phyloP scores from a whole-genome alignment of 2,888 invertebrate genomes.

The Geotrupes spiniger region DNA sequence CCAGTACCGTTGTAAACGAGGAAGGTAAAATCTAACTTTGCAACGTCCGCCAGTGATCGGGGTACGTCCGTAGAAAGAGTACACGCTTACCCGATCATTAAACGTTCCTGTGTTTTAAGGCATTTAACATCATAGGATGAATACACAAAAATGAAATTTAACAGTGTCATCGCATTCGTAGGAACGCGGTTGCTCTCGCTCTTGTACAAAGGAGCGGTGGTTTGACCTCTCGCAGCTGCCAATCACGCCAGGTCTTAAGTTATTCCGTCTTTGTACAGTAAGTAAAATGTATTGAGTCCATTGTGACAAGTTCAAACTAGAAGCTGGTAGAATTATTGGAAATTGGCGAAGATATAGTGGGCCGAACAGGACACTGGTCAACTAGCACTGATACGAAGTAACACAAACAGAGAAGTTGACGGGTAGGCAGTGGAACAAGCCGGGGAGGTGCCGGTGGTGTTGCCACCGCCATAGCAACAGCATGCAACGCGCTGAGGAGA shows the following conservation, averaged over 20 bases:
- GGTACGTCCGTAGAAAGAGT: too few relatives aligned
- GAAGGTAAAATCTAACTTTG: too few relatives aligned
- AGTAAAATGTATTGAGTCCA: conserved; percentile 15
- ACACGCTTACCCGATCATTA: too few relatives aligned
- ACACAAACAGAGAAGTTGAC: conserved; percentile 8
- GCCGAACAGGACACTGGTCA: background rate
- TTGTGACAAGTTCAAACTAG: conserved; percentile 28
- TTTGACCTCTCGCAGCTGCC: conserved; percentile 31
- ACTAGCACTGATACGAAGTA: background rate
- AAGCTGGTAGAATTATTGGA: conserved; percentile 32
- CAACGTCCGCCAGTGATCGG: too few relatives aligned
- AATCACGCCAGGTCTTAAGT: conserved; percentile 27
- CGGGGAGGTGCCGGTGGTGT: conserved; percentile 16
- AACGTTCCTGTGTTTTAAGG: too few relatives aligned
- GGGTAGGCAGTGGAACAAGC: conserved; percentile 11
- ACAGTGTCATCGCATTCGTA: conserved; percentile 16
- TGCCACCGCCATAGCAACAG: conserved; percentile 35
- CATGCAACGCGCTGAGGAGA: conserved; percentile 35
- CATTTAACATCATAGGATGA: conserved; percentile 26
- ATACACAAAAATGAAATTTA: conserved; percentile 26
- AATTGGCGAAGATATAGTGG: conserved; percentile 29
- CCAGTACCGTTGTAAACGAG: too few relatives aligned
- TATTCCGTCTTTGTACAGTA: conserved; percentile 22
- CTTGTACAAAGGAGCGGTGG: conserved; percentile 34
- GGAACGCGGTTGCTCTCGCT: conserved; percentile 32